A percentile compares a stretch with the other conserved stretches of the same genome.
Evolutionary conservation across 2,113 vertebrate species (phyloP).

Genomic region (Peromyscus polionotus): DNA sequence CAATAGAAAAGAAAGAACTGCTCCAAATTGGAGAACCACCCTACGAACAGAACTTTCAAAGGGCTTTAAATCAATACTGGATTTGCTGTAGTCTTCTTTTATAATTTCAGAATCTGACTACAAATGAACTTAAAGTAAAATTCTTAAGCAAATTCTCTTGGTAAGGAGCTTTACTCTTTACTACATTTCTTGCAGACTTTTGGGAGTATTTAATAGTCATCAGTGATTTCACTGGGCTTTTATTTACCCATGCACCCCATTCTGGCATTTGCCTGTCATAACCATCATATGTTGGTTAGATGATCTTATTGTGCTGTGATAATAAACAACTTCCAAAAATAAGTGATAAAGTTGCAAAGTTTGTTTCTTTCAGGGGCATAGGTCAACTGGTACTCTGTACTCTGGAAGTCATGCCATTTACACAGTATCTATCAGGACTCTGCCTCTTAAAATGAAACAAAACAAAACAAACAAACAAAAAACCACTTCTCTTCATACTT

Average conservation of each 20-base stretch:
- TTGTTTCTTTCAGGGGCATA: not conserved
- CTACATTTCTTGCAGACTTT: not conserved
- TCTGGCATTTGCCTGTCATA: not conserved
- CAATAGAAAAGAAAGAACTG: slow-evolving; percentile 28
- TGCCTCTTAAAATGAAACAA: not conserved
- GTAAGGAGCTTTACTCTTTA: not conserved
- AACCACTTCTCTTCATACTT: not conserved
- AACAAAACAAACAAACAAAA: not conserved
- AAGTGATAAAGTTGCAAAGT: not conserved
- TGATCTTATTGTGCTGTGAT: not conserved
- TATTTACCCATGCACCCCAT: not conserved
- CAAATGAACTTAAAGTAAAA: not conserved
- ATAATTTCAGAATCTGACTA: not conserved
- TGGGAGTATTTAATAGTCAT: not conserved
- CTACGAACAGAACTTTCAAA: not conserved
- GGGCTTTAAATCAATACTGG: slow-evolving; percentile 27
- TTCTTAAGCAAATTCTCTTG: not conserved
- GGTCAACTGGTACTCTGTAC: rapidly evolving
- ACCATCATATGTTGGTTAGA: not conserved
- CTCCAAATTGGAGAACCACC: not conserved
- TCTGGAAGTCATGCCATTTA: not conserved
- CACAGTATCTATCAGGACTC: not conserved
- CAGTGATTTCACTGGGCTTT: not conserved
- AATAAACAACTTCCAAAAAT: not conserved
- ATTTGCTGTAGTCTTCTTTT: not conserved